A percentile compares a stretch with the other conserved stretches of the same genome.
Evolutionary conservation across 2,113 vertebrate genomes (phyloP).

Genomic region (Plecotus auritus): DNA sequence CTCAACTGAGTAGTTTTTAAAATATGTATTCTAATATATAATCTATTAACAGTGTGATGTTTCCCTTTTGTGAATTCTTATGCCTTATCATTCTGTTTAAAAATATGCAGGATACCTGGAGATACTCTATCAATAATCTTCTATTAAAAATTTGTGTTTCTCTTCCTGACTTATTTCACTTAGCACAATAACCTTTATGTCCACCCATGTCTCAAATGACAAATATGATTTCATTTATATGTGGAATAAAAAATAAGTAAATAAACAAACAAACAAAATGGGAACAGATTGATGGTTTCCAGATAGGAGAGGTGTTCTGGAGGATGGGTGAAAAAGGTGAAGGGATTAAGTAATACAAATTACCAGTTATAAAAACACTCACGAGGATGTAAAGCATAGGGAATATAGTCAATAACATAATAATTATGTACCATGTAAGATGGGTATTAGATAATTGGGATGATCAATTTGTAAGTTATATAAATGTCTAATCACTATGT

Average conservation of each 20-base stretch:
- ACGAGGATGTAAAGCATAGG: background rate
- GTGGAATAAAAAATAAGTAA: background rate
- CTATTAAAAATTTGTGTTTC: background rate
- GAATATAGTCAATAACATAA: background rate
- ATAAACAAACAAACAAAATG: background rate
- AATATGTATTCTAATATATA: background rate
- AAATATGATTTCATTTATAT: background rate
- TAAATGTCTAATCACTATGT: background rate
- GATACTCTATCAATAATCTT: background rate
- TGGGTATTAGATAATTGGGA: background rate
- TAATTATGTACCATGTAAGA: background rate
- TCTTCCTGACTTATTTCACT: background rate
- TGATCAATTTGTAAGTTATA: background rate
- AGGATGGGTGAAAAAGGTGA: background rate
- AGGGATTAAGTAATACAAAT: background rate
- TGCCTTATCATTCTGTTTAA: background rate
- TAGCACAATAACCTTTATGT: background rate
- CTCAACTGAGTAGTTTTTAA: background rate
- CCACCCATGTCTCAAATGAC: background rate
- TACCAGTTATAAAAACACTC: background rate
- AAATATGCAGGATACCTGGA: background rate
- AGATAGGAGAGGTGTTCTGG: too few relatives aligned
- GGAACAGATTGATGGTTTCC: background rate
- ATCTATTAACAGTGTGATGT: background rate
- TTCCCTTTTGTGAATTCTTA: slow-evolving; percentile 21